Evolutionary conservation across 1,140 invertebrate genomes (phyloP).

Genomic region (Neodiprion virginianus): DNA sequence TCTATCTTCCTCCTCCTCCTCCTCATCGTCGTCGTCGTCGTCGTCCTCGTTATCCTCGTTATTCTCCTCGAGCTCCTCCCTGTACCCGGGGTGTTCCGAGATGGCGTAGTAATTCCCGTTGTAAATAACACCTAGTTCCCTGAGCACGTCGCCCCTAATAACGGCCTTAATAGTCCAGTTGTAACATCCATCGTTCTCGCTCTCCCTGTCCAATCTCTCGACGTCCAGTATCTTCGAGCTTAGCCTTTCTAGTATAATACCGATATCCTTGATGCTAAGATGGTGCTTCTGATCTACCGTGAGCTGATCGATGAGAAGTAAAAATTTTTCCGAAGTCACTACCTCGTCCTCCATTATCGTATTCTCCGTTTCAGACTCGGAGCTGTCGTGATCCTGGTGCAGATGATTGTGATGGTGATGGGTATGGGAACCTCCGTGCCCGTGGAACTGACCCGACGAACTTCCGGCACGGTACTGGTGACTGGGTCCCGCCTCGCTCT

Average conservation of each 20-base stretch:
- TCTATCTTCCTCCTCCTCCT: constrained; percentile 68
- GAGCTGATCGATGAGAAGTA: constrained; percentile 89
- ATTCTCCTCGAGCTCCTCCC: constrained; percentile 84
- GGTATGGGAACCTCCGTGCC: constrained; percentile 55
- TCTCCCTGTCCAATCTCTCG: constrained; percentile 87
- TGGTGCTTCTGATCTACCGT: constrained; percentile 90
- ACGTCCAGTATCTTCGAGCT: constrained; percentile 94
- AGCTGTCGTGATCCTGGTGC: constrained; percentile 77
- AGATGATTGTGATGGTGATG: constrained; percentile 48
- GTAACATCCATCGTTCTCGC: constrained; percentile 89
- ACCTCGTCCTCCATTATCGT: constrained; percentile 89
- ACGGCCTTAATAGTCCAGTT: constrained; percentile 95
- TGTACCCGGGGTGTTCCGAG: constrained; percentile 91
- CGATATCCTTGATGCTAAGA: constrained; percentile 93
- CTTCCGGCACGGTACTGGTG: constrained; percentile 79
- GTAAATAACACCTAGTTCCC: constrained; percentile 92
- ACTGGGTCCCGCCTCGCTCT: constrained; percentile 70
- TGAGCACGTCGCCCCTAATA: constrained; percentile 86
- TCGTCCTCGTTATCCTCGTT: constrained; percentile 82
- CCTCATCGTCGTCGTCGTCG: constrained; percentile 74
- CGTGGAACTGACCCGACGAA: constrained; percentile 70
- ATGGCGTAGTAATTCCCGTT: constrained; percentile 96
- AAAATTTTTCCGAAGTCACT: constrained; percentile 88
- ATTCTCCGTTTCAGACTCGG: constrained; percentile 91
- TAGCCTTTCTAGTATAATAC: constrained; percentile 89